A percentile compares a stretch with the other conserved stretches of the same genome.
Conservation (phyloP, 2,113 vertebrate genomes). For the Sander vitreus region DNA sequence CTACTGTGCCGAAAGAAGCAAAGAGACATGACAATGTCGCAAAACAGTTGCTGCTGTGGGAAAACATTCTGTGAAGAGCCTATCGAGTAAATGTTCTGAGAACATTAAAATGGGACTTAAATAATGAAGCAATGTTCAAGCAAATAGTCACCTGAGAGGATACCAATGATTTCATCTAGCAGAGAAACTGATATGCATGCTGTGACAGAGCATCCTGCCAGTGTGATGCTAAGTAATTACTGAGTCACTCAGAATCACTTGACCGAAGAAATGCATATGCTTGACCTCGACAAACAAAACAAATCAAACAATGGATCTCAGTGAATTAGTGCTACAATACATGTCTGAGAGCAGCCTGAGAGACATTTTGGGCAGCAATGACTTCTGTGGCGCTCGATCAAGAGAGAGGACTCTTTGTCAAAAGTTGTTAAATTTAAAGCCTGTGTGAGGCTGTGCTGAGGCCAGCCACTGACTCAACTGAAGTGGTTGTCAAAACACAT, state of each 20-base stretch:
- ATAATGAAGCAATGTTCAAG: conserved; percentile 32
- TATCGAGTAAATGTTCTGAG: background rate
- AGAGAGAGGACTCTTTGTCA: conserved; percentile 56
- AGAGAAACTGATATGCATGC: conserved; percentile 47
- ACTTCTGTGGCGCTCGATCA: conserved; percentile 31
- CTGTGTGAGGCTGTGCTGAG: conserved; percentile 27
- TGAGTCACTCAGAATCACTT: conserved; percentile 27
- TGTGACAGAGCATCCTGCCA: conserved; percentile 36
- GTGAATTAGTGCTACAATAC: background rate
- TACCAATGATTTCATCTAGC: conserved; percentile 40
- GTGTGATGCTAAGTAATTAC: conserved; percentile 13
- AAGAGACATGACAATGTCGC: background rate
- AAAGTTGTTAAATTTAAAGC: conserved; percentile 48
- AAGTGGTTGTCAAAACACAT: conserved; percentile 60
- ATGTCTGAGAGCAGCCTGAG: background rate
- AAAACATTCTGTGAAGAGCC: background rate
- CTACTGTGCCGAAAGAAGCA: background rate
- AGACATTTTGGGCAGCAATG: background rate
- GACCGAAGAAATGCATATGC: conserved; percentile 29
- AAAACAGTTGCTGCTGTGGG: background rate
- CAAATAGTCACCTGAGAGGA: conserved; percentile 32
- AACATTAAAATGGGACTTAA: conserved; percentile 7
- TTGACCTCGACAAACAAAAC: conserved; percentile 41
- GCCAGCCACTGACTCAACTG: conserved; percentile 49
- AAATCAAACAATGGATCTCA: conserved; percentile 6